Evolutionary conservation across 1,140 invertebrate species (phyloP).

Genomic region (Monomorium pharaonis): DNA sequence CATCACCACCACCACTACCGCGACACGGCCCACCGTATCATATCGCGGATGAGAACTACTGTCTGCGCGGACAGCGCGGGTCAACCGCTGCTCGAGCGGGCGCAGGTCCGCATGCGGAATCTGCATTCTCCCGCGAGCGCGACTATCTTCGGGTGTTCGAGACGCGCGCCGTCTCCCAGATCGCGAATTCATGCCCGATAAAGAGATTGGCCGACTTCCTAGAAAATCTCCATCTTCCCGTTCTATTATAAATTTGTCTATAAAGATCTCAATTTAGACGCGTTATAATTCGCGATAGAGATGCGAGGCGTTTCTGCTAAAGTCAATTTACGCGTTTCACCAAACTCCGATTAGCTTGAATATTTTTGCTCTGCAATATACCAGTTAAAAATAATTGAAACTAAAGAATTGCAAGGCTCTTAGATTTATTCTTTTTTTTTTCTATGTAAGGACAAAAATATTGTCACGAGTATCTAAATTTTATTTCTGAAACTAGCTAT

Average conservation of each 20-base stretch:
- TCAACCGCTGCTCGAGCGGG: not conserved
- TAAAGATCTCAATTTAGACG: not conserved
- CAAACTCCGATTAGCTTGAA: too few relatives aligned
- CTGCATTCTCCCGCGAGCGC: not conserved
- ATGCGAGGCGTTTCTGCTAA: not conserved
- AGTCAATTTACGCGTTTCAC: too few relatives aligned
- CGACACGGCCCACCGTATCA: not conserved
- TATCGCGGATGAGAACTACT: conserved; percentile 11
- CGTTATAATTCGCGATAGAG: not conserved
- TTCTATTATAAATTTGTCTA: not conserved
- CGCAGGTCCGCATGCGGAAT: not conserved
- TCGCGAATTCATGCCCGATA: not conserved
- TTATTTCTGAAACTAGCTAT: too few relatives aligned
- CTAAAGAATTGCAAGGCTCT: too few relatives aligned
- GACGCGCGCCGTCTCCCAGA: not conserved
- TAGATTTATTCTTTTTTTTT: too few relatives aligned
- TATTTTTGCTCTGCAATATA: too few relatives aligned
- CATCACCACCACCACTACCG: too few relatives aligned
- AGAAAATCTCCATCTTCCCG: not conserved
- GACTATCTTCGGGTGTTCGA: not conserved
- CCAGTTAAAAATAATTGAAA: too few relatives aligned
- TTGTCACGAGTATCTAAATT: too few relatives aligned
- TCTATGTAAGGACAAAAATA: too few relatives aligned
- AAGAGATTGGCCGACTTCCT: too few relatives aligned
- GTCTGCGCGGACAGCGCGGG: too few relatives aligned